phyloP scores from a whole-genome alignment of 2,113 vertebrate genomes.

The Heptranchias perlo region DNA sequence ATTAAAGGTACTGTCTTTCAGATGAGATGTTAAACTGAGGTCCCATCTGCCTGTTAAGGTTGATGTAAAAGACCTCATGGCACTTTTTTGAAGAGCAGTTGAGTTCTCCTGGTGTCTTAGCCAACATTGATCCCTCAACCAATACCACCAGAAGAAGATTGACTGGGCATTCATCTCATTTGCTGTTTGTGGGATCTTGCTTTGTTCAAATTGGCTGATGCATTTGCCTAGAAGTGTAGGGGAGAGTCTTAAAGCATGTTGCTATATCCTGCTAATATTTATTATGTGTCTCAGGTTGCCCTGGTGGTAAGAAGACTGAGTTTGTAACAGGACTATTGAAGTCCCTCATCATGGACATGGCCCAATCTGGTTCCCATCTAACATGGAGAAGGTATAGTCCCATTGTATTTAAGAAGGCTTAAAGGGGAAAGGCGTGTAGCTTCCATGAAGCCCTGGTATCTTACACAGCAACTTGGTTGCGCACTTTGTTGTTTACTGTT shows the following conservation, averaged over 20 bases:
- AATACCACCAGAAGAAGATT: background rate
- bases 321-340: constrained; percentile 52
- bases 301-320: constrained; percentile 50
- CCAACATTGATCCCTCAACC: background rate
- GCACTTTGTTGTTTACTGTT: background rate
- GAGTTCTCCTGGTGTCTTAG: background rate
- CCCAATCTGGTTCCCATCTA: constrained; percentile 45
- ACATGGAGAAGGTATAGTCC: constrained; percentile 3
- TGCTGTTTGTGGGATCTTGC: background rate
- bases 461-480: background rate
- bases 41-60: background rate
- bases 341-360: constrained; percentile 50
- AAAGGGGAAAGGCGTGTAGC: background rate
- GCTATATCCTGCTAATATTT: background rate
- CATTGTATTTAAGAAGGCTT: background rate
- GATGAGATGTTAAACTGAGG: background rate
- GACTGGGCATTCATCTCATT: background rate
- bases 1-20: background rate
- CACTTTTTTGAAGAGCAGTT: background rate
- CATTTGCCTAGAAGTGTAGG: background rate
- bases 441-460: background rate
- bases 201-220: background rate
- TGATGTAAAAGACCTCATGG: background rate
- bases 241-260: background rate
- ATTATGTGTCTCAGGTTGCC: constrained; percentile 48